Percentiles rank a stretch among this genome's conserved stretches.
These are phyloP conservation scores for Patella vulgata DNA, from an alignment of 1,140 invertebrate species.

Conservation along the genomic window DNA sequence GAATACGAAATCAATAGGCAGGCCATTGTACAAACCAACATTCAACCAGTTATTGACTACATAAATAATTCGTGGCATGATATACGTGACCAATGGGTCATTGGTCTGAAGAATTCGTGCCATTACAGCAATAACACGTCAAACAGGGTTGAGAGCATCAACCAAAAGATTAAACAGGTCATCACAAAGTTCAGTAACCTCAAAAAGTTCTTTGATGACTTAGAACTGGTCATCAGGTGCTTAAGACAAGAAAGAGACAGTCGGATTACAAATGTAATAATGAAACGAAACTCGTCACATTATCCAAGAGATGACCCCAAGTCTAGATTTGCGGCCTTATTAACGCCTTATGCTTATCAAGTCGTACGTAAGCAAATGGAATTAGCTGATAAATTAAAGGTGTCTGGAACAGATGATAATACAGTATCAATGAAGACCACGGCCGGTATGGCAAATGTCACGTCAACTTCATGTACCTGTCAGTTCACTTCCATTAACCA, in stretches of 20 bases:
- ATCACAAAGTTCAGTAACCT: conserved; percentile 1
- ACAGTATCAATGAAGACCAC: neutral
- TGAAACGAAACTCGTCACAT: too few species aligned
- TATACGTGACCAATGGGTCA: conserved; percentile 7
- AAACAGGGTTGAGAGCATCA: neutral
- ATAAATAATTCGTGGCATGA: conserved; percentile 9
- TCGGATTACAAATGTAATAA: conserved; percentile 2
- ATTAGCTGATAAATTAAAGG: neutral
- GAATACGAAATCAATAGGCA: neutral
- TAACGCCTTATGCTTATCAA: conserved; percentile 9
- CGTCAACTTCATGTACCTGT: conserved; percentile 6
- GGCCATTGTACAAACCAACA: neutral
- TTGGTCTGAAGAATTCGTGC: conserved; percentile 1
- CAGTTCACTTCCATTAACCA: conserved; percentile 1
- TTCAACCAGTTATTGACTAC: conserved; percentile 3
- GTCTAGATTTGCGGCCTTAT: neutral
- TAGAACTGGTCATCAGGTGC: neutral
- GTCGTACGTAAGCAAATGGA: neutral
- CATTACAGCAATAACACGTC: conserved; percentile 8
- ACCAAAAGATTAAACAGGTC: neutral
- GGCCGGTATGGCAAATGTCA: neutral
- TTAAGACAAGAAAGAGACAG: conserved; percentile 1
- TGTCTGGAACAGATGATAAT: neutral
- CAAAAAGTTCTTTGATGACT: conserved; percentile 5
- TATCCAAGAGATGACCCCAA: neutral